Percentiles rank a stretch among this genome's conserved stretches.
Evolutionary conservation across 30 jellyfish, hydroid and myxozoan species (phyloP).

Genomic region (Aurelia coerulea): DNA sequence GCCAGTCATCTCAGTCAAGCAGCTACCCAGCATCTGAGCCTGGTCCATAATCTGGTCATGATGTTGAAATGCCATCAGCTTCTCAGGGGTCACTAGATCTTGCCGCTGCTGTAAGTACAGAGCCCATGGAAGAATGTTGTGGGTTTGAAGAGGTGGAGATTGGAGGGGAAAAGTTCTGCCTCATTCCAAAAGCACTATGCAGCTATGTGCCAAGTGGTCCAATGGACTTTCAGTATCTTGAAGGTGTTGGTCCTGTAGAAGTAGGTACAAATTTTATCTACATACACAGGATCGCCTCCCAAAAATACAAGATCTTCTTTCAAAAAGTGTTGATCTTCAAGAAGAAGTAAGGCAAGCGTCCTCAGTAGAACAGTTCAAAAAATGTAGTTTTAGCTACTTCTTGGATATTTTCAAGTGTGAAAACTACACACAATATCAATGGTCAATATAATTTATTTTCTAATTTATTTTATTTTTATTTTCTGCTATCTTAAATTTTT

Average conservation of each 20-base stretch:
- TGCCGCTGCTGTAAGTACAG: neutral
- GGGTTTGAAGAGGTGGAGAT: neutral
- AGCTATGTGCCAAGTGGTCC: neutral
- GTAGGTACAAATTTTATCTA: neutral
- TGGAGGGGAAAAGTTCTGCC: neutral
- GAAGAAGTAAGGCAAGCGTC: conserved; percentile 17
- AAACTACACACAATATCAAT: too few relatives aligned
- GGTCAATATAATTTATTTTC: too few relatives aligned
- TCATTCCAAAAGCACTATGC: neutral
- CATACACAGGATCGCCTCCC: neutral
- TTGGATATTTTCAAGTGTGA: too few relatives aligned
- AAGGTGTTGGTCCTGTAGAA: conserved; percentile 28
- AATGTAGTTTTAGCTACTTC: too few relatives aligned
- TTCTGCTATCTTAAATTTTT: too few relatives aligned
- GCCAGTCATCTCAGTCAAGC: conserved; percentile 16
- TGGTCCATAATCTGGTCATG: neutral
- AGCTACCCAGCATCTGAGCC: neutral
- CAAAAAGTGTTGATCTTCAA: neutral
- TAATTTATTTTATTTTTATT: too few relatives aligned
- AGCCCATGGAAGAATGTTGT: neutral
- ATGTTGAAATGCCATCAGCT: neutral
- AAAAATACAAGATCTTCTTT: neutral
- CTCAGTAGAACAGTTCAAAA: too few relatives aligned
- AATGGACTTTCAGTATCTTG: neutral
- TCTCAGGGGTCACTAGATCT: neutral